phyloP scores from a whole-genome alignment of 2,888 invertebrate genomes.

The Diabrotica balteata region DNA sequence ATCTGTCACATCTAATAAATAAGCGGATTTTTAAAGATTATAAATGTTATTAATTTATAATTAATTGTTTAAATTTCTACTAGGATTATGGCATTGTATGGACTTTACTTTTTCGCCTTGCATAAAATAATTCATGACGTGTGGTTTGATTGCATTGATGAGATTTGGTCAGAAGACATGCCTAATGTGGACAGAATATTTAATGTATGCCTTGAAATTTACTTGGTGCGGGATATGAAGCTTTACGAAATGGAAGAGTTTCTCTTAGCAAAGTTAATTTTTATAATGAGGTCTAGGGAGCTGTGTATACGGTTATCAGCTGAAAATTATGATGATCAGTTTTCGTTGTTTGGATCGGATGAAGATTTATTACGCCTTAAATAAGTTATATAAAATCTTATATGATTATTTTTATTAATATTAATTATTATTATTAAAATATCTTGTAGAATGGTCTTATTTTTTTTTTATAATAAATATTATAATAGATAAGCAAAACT shows the following conservation, averaged over 20 bases:
- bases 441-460: no score
- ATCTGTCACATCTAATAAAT: no score
- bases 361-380: no score
- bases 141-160: conserved; percentile 58
- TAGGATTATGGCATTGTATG: conserved; percentile 73
- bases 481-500: no score
- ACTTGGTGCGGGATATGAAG: conserved; percentile 64
- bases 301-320: conserved; percentile 35
- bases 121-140: conserved; percentile 48
- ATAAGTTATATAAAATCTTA: no score
- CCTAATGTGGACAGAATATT: conserved; percentile 50
- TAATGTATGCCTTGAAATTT: conserved; percentile 49
- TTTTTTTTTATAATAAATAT: no score
- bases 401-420: no score
- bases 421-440: no score
- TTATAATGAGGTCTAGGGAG: conserved; percentile 69
- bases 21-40: not conserved
- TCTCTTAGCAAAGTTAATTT: conserved; percentile 69
- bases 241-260: conserved; percentile 69
- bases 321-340: not conserved
- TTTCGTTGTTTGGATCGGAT: no score
- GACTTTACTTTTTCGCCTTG: conserved; percentile 69
- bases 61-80: not conserved
- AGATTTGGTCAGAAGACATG: conserved; percentile 47
- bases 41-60: no score